Base-by-base conservation (phyloP, 2,888 invertebrate species). In the Pollenia amentaria region DNA sequence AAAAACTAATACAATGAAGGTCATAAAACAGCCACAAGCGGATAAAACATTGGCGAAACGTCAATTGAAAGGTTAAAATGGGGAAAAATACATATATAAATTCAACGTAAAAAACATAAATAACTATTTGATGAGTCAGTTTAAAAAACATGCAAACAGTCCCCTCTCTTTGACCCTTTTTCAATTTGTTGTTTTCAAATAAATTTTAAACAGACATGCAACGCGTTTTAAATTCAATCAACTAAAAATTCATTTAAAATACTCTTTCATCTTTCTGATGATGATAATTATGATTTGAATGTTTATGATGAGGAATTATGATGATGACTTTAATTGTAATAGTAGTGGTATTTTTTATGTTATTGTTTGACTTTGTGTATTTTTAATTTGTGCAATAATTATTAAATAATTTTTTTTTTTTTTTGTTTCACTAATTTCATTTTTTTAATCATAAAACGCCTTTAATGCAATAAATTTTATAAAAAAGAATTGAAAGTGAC, bases 31-130 rank as follows among this genome's bases (percentile, higher is more conserved):
- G 62, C 60, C 62, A 72, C 60, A 62, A 64, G 67, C 40, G 57
- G 64, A 53, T 46, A 29, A 83, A 65, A 60, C 12, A 77, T 77
- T 82, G 67, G 57, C 60, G 57, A 77, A 84, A 75, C 85, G 78
- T 78, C 85, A 88, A 88, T 85, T 88, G 85, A 84, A 87, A 85
- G 88, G 88, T 87, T 83, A 87, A 83, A 62, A 40, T 29, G 21
- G 29, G 44, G 9, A 42, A 65, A 57, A 67, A 67, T 44, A 44
- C 16, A 29, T 40, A 44, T 29, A 29, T 40, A 1, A 18, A 44
- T 38, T 46, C 11, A 65, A 69, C 21, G 69, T 48, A n/a, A 6
- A 53, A 16, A 46, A 44, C 62, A 64, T 64, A 70, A 51, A 64
- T 72, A 29, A 29, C 29, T 29, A 38, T 72, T 64, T 72, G 72